Conservation (phyloP, 2,797 vertebrate species). For the Tangara arthus region DNA sequence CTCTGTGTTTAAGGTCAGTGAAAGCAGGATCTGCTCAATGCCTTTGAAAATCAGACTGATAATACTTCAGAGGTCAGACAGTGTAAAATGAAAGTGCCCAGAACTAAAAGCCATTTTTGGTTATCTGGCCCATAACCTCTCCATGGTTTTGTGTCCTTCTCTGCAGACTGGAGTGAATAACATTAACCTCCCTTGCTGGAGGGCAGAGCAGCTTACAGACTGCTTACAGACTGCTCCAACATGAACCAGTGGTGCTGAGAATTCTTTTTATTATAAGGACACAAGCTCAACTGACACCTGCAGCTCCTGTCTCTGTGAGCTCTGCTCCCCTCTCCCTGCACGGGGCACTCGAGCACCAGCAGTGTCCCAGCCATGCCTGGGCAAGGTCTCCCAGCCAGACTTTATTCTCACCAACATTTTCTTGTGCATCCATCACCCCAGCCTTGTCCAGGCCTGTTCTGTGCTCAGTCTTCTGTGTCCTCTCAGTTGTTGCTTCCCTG, state of each 20-base stretch:
- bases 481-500: neutral
- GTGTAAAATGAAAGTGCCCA: slow-evolving; percentile 23
- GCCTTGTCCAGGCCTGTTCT: neutral
- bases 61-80: neutral
- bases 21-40: neutral
- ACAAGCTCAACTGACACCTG: neutral
- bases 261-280: neutral
- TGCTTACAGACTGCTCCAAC: neutral
- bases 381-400: neutral
- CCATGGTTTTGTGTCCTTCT: neutral
- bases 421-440: neutral
- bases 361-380: accelerated
- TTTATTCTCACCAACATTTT: neutral
- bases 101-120: slow-evolving; percentile 46
- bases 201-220: neutral
- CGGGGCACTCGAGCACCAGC: accelerated
- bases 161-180: neutral
- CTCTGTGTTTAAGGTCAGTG: neutral
- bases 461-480: neutral
- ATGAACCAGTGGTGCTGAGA: neutral
- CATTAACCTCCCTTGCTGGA: slow-evolving; percentile 23
- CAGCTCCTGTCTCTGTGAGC: accelerated
- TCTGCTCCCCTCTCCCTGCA: neutral
- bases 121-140: slow-evolving; percentile 40
- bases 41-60: slow-evolving; percentile 11